Base-by-base conservation (phyloP, 1,140 invertebrate species). In the Drosophila kikkawai region DNA sequence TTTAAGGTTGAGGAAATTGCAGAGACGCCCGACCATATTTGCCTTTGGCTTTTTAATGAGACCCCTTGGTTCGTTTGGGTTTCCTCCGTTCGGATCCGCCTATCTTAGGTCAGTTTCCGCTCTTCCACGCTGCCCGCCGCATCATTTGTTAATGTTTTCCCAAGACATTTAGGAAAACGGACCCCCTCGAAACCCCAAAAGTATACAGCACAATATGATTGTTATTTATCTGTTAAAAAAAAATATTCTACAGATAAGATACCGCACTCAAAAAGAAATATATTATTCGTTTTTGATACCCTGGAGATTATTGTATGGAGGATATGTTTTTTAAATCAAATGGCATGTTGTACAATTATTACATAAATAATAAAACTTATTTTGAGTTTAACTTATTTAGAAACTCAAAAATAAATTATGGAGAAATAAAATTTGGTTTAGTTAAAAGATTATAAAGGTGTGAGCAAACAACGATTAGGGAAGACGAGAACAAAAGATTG, bases 1-100 rank as follows among this genome's bases (percentile, higher is more conserved):
- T 71, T 73, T 59, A 59, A 29, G 75, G 73, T 15, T 48, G 55
- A 37, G 73, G 64, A 77, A 77, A 79, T 74, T 34, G 66, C 48
- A 50, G 29, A 60, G 69, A 60, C 60, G 53, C 39, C 59, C 47
- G 64, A 50, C 65, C 67, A 78, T 78, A 69, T 78, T 81, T 81
- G 58, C 41, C 59, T 71, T 81, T 75, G 58, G 42, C 59, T 75
- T 86, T 85, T 68, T 75, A 86, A 85, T 85, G 75, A 86, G 79
- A 15, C 34, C 53, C 41, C 36, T 56, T 56, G 51, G 42, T 59
- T 45, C 48, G 50, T 41, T 63, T 68, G 71, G 63, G 73, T 45
- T 77, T 70, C 32, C 55, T 71, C 12, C 37, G 47, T 19, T 55
- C 13, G 34, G 19, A 73, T 57, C 22, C 63, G 34, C 15, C 66